Conservation (phyloP, 2,797 vertebrate species). For the Phalanger gymnotis region DNA sequence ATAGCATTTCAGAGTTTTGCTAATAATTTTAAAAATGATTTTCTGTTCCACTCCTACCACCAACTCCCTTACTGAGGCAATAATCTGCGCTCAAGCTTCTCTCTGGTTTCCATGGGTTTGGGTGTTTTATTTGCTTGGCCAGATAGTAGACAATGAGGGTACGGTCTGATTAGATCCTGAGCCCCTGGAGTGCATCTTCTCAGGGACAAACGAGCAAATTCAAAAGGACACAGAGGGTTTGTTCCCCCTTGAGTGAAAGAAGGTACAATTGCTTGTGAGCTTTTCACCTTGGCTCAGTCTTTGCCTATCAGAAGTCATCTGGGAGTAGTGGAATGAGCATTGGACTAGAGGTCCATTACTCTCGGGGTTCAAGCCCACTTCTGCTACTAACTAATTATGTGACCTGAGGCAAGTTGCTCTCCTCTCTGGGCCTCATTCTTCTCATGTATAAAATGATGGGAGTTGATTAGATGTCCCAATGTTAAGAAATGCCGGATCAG, state of each 20-base stretch:
- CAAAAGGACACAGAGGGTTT: background rate
- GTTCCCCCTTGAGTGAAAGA: background rate
- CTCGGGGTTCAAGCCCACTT: too few species aligned
- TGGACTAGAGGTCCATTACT: too few species aligned
- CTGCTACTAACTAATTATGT: too few species aligned
- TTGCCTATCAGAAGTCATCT: background rate
- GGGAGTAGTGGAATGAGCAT: too few species aligned
- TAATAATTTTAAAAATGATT: background rate
- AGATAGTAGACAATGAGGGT: background rate
- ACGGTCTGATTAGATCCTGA: background rate
- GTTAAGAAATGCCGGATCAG: too few species aligned
- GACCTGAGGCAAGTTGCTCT: too few species aligned
- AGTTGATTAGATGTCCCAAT: too few species aligned
- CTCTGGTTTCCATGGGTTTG: background rate
- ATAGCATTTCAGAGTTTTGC: slow-evolving; percentile 14
- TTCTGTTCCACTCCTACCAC: background rate
- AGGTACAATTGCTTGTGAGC: background rate
- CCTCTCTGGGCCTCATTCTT: too few species aligned
- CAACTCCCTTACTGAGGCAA: background rate
- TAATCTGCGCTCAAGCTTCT: background rate
- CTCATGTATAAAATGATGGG: too few species aligned
- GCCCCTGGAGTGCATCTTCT: background rate
- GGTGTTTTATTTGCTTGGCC: too few species aligned
- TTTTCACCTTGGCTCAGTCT: background rate
- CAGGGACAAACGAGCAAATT: background rate